Base-by-base conservation (phyloP, 2,113 vertebrate species). In the Misgurnus anguillicaudatus region DNA sequence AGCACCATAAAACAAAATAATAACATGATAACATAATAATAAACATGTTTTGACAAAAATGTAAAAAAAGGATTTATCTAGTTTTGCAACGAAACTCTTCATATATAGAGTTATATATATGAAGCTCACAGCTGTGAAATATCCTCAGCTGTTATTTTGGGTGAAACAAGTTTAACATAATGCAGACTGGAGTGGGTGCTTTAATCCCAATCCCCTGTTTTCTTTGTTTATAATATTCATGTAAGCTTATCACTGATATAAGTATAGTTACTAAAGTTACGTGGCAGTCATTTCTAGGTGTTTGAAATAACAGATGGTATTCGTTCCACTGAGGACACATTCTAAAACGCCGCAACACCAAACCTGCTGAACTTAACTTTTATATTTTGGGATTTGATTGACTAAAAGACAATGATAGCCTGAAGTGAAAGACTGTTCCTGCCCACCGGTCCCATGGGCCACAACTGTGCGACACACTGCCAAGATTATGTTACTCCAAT, bases 401-500 rank as follows among this genome's bases (percentile, higher is more conserved):
- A 86, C 84, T n/a, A 62, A 74, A 86, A 86, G 80, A 82, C 75
- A 83, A 85, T 75, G 70, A 84, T 70, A 84, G 78, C 86, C 83
- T 80, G 48, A 65, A 74, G 82, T 39, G 68, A 85, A 60, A 76
- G 31, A 77, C 70, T 79, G 75, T 78, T 69, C 19, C 77, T 85
- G 19, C 87, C 85, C 80, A 81, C 84, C 81, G 75, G 80, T 63
- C 87, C 85, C 67, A 21, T 48, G 81, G 84, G 84, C 83, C 85
- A 75, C 76, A 60, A 81, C 75, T 82, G 84, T 83, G 36, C 76
- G 80, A 85, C 84, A 83, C 84, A 85, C 89, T 87, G 87, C 88
- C 89, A 88, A 87, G 77, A 85, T 81, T 79, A n/a, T 66, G 90
- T 88, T 90, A 87, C 89, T 90, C 86, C 71, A 68, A 71, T 82